phyloP scores from a whole-genome alignment of 2,888 invertebrate species.

The Autographa gamma region DNA sequence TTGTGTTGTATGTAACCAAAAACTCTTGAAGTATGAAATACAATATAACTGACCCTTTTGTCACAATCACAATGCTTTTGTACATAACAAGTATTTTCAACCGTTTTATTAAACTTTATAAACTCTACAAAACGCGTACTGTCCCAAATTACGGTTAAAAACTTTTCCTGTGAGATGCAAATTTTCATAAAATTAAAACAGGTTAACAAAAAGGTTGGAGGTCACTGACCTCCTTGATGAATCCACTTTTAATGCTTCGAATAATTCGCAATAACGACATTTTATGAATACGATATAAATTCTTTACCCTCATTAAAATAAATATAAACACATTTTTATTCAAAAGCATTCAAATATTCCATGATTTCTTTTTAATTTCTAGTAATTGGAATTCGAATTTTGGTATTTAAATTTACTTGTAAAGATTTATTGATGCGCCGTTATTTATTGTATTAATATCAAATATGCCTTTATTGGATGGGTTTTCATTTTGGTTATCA shows the following conservation, averaged over 20 bases:
- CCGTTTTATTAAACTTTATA: not conserved
- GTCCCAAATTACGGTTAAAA: not conserved
- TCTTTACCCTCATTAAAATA: constrained; percentile 6
- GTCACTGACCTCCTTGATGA: constrained; percentile 23
- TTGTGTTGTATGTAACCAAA: no score
- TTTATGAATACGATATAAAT: not conserved
- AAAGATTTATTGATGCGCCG: not conserved
- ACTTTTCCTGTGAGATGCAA: constrained; percentile 23
- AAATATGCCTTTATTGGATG: no score
- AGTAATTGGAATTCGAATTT: not conserved
- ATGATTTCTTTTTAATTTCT: not conserved
- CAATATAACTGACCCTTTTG: no score
- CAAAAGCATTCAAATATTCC: not conserved
- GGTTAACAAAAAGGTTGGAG: constrained; percentile 31
- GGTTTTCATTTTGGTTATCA: no score
- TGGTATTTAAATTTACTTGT: not conserved
- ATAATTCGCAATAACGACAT: not conserved
- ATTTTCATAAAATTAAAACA: constrained; percentile 23
- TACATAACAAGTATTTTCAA: no score
- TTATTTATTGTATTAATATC: not conserved
- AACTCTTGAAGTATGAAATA: no score
- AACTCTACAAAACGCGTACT: not conserved
- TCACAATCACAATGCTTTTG: no score
- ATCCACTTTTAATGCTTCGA: not conserved
- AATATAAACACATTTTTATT: not conserved